Base-by-base conservation (phyloP, 92 coral and sea anemone species). In the Diadumene lineata region DNA sequence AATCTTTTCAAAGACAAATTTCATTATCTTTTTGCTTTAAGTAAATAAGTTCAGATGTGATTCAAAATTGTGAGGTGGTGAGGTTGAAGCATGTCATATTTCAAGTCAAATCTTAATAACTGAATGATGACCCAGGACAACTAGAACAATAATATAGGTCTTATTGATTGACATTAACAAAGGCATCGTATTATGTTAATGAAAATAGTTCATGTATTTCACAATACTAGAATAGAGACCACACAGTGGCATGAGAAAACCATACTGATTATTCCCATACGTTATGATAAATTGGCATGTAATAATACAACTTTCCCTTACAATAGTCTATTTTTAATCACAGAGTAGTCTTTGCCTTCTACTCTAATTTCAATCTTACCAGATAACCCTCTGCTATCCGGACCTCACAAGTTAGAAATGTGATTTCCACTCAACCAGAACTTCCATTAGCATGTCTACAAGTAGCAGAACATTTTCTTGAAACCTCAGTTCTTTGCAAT, bases 1-100 rank as follows among this genome's bases (percentile, higher is more conserved):
- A 62, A 62, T 62, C 68, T 30, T 62, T 62, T 62, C 7, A 62
- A 28, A 2, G 68, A 30, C 68, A 62, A 28, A 30, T 30, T 62
- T 62, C 43, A 62, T 62, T 62, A 28, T 62, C 43, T 62, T 30
- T 31, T 15, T 62, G n/a, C 17, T 13, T 22, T 28, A 28, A 7
- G 68, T 31, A 27, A 62, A 62, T 27, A 28, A n/a, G 11, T 28
- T 30, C 22, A 62, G 23, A 26, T 23, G 26, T 22, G 58, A 21
- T 23, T 53, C 24, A 10, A 58, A 58, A 10, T 58, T 26, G 31
- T 11, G 29, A 43, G 68, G 1, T 62, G 11, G 11, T 26, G 25
- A 62, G 19, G 29, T 27, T 62, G 68, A 11, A 28, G 18, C 13
- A 62, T 62, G 68, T 62, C 43, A 30, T 62, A 2, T 38, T 62